Conservation (phyloP, 2,888 invertebrate species). For the Drosophila colorata region DNA sequence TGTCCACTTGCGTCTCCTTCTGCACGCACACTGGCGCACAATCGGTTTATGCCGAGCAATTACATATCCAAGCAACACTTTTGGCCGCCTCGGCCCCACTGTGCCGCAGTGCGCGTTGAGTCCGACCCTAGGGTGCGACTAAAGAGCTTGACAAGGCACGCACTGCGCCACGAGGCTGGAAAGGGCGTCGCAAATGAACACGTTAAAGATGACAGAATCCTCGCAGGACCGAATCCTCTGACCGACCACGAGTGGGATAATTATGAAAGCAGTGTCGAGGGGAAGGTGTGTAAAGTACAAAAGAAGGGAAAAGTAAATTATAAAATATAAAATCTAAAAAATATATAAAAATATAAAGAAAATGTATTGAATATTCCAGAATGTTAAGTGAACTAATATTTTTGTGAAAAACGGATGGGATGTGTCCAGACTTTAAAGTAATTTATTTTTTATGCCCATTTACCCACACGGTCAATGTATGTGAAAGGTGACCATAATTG, state of each 20-base stretch:
- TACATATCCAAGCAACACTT: not conserved
- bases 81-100: conserved; percentile 14
- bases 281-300: too few relatives aligned
- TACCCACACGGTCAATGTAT: too few relatives aligned
- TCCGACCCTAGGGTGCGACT: conserved; percentile 9
- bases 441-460: too few relatives aligned
- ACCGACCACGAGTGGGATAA: conserved; percentile 18
- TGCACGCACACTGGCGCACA: conserved; percentile 21
- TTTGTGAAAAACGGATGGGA: too few relatives aligned
- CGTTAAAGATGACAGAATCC: conserved; percentile 71
- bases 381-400: too few relatives aligned
- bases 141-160: conserved; percentile 38
- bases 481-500: too few relatives aligned
- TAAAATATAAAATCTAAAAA: too few relatives aligned
- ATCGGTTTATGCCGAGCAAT: not conserved
- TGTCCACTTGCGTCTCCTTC: conserved; percentile 21
- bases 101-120: conserved; percentile 6
- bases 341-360: too few relatives aligned
- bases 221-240: conserved; percentile 28
- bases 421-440: too few relatives aligned
- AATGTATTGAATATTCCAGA: too few relatives aligned
- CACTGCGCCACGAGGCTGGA: conserved; percentile 35
- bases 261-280: conserved; percentile 8
- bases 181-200: conserved; percentile 70
- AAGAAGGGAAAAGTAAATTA: too few relatives aligned